phyloP scores from a whole-genome alignment of 2,888 invertebrate genomes.

The Drosophila algonquin region DNA sequence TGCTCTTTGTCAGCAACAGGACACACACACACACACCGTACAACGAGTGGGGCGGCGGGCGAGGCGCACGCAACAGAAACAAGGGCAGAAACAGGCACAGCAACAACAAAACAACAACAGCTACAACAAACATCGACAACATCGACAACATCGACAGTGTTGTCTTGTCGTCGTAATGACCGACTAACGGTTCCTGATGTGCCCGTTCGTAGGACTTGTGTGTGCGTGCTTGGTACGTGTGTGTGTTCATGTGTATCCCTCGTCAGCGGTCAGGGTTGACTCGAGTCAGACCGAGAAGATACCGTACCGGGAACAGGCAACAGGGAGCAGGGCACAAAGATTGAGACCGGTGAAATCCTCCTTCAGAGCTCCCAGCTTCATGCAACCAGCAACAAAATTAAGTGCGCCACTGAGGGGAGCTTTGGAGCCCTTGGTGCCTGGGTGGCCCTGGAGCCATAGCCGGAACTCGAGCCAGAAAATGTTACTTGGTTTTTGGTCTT shows the following conservation, averaged over 20 bases:
- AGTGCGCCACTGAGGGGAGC: background rate
- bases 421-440: background rate
- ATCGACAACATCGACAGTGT: conserved; percentile 8
- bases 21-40: conserved; percentile 54
- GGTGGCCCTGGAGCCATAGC: conserved; percentile 1
- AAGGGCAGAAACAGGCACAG: no score
- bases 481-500: conserved; percentile 68
- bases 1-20: conserved; percentile 65
- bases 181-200: conserved; percentile 62
- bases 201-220: conserved; percentile 29
- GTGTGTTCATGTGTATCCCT: conserved; percentile 48
- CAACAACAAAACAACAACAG: no score
- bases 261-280: conserved; percentile 76
- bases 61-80: conserved; percentile 11
- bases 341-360: conserved; percentile 17
- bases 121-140: background rate
- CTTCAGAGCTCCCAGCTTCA: conserved; percentile 1
- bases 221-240: conserved; percentile 26
- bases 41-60: conserved; percentile 19
- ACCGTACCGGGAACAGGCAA: no score
- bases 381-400: conserved; percentile 1
- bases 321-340: conserved; percentile 4
- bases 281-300: conserved; percentile 46
- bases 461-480: conserved; percentile 54
- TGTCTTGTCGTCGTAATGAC: conserved; percentile 65